phyloP scores from a whole-genome alignment of 2,888 invertebrate species.

The Melinaea marsaeus region DNA sequence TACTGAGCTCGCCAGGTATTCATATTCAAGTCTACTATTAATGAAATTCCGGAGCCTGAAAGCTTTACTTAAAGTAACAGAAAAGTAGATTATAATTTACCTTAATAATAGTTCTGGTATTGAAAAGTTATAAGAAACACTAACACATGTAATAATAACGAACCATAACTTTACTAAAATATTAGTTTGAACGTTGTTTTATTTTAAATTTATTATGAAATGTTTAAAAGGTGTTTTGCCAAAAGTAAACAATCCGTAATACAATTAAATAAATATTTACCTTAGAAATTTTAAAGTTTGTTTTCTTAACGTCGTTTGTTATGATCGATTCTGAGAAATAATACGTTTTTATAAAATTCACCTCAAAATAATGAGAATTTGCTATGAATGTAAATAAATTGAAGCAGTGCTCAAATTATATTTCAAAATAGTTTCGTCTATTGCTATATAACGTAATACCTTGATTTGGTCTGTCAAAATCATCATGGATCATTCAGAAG shows the following conservation, averaged over 20 bases:
- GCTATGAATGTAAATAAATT: background rate
- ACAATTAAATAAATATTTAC: conserved; percentile 8
- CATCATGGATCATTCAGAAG: too few species aligned
- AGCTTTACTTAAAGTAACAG: too few species aligned
- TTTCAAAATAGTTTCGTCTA: background rate
- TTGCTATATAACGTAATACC: background rate
- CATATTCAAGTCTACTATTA: too few species aligned
- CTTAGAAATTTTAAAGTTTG: conserved; percentile 3
- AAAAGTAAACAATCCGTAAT: background rate
- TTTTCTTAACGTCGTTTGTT: background rate
- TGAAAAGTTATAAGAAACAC: too few species aligned
- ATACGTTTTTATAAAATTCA: background rate
- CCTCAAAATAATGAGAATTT: background rate
- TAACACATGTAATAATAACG: too few species aligned
- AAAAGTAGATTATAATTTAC: too few species aligned
- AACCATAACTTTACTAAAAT: background rate
- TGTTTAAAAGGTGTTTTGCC: background rate
- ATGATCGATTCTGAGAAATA: background rate
- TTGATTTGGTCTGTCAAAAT: too few species aligned
- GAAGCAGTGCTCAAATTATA: background rate
- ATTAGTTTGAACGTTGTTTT: background rate
- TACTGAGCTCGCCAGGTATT: too few species aligned
- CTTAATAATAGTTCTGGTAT: too few species aligned
- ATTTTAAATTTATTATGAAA: background rate
- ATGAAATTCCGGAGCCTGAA: too few species aligned